phyloP scores from a whole-genome alignment of 2,113 vertebrate species.

The Salminus brasiliensis region DNA sequence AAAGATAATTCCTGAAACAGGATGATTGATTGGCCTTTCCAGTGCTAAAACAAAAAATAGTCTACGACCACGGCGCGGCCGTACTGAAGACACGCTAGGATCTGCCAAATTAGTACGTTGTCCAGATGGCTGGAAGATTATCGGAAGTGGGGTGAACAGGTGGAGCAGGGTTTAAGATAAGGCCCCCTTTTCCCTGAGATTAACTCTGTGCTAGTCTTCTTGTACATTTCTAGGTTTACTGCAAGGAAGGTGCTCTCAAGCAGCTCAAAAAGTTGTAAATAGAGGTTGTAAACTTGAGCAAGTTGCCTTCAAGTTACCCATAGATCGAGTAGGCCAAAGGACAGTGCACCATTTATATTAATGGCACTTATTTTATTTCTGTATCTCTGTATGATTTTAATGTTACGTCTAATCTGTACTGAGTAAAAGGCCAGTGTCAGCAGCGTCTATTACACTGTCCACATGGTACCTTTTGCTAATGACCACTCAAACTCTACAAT shows the following conservation, averaged over 20 bases:
- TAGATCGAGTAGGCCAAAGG: neutral
- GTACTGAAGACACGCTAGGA: neutral
- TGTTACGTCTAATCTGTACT: too few relatives aligned
- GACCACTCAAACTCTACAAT: too few relatives aligned
- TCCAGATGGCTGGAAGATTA: constrained; percentile 27
- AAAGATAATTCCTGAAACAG: neutral
- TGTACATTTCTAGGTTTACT: neutral
- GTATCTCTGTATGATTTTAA: too few relatives aligned
- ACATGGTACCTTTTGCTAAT: too few relatives aligned
- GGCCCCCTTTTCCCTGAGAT: constrained; percentile 13
- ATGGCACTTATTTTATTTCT: too few relatives aligned
- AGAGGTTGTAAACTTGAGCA: neutral
- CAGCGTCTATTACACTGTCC: too few relatives aligned
- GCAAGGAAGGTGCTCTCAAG: neutral
- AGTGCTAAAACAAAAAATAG: constrained; percentile 9
- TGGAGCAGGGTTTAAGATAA: neutral
- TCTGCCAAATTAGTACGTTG: constrained; percentile 15
- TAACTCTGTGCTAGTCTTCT: neutral
- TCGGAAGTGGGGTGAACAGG: neutral
- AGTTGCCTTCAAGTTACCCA: neutral
- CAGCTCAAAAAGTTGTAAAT: too few relatives aligned
- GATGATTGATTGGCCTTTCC: neutral
- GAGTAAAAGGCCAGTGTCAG: too few relatives aligned
- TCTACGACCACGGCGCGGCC: neutral
- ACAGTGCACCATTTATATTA: too few relatives aligned